Percentiles rank a stretch among this genome's conserved stretches.
Conservation (phyloP, 2,113 vertebrate genomes). For the Vicugna pacos region DNA sequence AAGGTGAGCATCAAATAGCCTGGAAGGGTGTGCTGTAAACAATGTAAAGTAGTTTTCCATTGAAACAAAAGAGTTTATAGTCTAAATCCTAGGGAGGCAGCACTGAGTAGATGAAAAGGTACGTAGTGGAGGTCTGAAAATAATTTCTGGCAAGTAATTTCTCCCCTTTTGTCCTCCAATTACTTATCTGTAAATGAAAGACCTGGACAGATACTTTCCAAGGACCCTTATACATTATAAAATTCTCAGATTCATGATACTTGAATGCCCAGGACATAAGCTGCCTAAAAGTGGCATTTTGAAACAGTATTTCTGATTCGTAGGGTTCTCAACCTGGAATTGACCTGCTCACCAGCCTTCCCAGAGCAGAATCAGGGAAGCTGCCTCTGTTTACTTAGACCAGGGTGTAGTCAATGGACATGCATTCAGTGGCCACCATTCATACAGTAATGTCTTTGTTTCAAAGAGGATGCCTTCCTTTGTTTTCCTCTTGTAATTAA, state of each 20-base stretch:
- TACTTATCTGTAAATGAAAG: not conserved
- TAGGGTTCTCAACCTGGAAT: not conserved
- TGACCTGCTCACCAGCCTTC: not conserved
- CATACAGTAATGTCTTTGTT: not conserved
- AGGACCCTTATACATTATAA: not conserved
- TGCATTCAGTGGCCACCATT: not conserved
- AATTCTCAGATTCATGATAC: not conserved
- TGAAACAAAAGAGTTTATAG: not conserved
- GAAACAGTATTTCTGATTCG: not conserved
- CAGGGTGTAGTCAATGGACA: not conserved
- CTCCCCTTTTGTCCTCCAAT: not conserved
- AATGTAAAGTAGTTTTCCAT: not conserved
- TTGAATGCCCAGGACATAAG: not conserved
- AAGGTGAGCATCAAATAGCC: not conserved
- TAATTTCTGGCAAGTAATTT: not conserved
- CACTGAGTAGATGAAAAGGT: not conserved
- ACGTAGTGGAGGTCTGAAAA: not conserved
- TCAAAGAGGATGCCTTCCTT: not conserved
- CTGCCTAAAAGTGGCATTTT: not conserved
- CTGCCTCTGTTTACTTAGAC: not conserved
- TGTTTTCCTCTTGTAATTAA: constrained; percentile 57
- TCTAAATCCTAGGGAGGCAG: not conserved
- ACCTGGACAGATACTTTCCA: not conserved
- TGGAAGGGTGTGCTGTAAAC: not conserved
- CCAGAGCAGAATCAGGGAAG: not conserved